Base-by-base conservation (phyloP, 2,797 vertebrate species). In the Odontamblyopus rebecca region DNA sequence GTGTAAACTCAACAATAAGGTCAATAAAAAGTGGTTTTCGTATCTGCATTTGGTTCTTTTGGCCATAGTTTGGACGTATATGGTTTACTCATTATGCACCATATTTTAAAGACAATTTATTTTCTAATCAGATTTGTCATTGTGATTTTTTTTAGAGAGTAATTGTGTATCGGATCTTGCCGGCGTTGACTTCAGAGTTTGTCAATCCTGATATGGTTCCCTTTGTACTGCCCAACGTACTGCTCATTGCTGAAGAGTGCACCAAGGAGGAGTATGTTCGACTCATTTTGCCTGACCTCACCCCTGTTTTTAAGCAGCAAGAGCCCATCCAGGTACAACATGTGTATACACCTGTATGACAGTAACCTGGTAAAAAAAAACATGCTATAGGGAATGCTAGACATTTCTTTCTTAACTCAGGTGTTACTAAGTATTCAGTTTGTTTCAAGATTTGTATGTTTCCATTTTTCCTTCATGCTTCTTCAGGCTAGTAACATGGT, bases 401-500 rank as follows among this genome's bases (percentile, higher is more conserved):
- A 48, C 15, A 15, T 15, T 29, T 60, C 26, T 27, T 11, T 29
- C 27, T 30, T 6, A 15, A 30, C 13, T 60, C 27, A 16, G 30
- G 16, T 30, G 18, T 7, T 11, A 19, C 60, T 18, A 8, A 29
- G 56, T 81, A 75, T 7, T 77, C 72, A 74, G 4, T 79, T 73
- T 54, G 50, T 70, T 82, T 75, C 67, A 83, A 82, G 35, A 73
- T 27, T 74, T 79, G 71, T 59, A 30, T 59, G 57, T 88, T 41
- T 93, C 89, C 95, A 80, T 94, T 88, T 95, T 82, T 83, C 82
- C 82, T 69, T 83, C 94, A 97, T 92, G 97, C 92, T 77, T 96
- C 89, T 88, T 94, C 96, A 99, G 98, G 98, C 98, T 94, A 99
- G 98, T 95, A 98, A 99, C 85, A 99, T 99, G 98, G 98, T 99